phyloP scores from a whole-genome alignment of 2,797 vertebrate genomes.

The Sparus aurata region DNA sequence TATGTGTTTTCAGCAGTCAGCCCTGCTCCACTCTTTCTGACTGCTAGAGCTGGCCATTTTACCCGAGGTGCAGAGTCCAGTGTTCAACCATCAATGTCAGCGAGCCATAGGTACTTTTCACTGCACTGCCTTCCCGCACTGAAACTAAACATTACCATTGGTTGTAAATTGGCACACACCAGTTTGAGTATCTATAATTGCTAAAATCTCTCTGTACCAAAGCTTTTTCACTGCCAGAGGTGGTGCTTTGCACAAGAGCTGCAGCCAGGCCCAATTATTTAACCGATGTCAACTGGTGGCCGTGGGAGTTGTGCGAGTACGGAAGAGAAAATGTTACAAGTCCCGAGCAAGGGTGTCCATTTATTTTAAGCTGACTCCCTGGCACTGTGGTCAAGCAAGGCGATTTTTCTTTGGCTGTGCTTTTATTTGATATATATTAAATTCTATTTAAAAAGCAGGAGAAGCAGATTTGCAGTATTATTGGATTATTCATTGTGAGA shows the following conservation, averaged over 20 bases:
- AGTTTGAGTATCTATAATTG: not conserved
- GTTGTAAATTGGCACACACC: slow-evolving; percentile 4
- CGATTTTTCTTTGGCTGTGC: not conserved
- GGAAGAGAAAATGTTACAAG: not conserved
- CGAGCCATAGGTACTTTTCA: not conserved
- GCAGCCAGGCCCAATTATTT: not conserved
- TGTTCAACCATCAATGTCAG: not conserved
- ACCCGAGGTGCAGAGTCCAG: not conserved
- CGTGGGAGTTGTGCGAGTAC: not conserved
- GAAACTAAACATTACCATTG: not conserved
- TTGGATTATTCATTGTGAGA: not conserved
- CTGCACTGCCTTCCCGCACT: not conserved
- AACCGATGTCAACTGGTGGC: not conserved
- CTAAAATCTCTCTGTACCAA: not conserved
- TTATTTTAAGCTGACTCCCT: not conserved
- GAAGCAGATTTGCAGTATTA: not conserved
- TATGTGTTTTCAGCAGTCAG: not conserved
- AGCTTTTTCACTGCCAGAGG: not conserved
- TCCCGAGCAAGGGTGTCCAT: slow-evolving; percentile 3
- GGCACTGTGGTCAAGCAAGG: not conserved
- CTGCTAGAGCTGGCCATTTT: not conserved
- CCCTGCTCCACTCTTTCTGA: not conserved
- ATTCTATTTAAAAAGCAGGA: not conserved
- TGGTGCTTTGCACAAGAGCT: not conserved
- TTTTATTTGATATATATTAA: not conserved